A percentile compares a stretch with the other conserved stretches of the same genome.
phyloP scores from a whole-genome alignment of 2,888 invertebrate species.

The Drosophila prostipennis region DNA sequence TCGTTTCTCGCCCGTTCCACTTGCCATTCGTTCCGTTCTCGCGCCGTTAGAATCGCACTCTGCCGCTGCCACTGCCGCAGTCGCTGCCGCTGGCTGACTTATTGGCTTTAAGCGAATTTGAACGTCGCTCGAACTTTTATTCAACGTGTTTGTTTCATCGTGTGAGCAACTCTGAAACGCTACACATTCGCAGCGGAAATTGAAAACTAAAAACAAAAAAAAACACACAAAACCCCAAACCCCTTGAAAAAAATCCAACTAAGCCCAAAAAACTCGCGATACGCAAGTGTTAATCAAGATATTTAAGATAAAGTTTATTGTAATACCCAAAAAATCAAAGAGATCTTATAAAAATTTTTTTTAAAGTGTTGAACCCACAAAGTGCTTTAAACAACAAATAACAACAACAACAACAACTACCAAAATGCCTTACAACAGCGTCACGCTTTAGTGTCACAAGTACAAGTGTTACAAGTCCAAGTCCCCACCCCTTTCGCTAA shows the following conservation, averaged over 20 bases:
- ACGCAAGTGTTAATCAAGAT: conserved; percentile 6
- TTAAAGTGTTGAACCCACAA: conserved; percentile 46
- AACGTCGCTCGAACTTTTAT: conserved; percentile 77
- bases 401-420: conserved; percentile 56
- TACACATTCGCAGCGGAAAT: conserved; percentile 29
- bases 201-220: conserved; percentile 27
- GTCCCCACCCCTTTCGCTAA: conserved; percentile 19
- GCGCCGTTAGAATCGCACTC: conserved; percentile 35
- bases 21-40: conserved; percentile 30
- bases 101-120: conserved; percentile 78
- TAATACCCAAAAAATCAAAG: conserved; percentile 25
- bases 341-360: conserved; percentile 53
- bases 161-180: conserved; percentile 74
- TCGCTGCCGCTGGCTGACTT: conserved; percentile 61
- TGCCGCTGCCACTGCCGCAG: conserved; percentile 32
- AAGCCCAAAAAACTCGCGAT: conserved; percentile 5
- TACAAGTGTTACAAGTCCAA: conserved; percentile 57
- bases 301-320: neutral
- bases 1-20: conserved; percentile 5
- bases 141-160: conserved; percentile 78
- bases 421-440: conserved; percentile 72
- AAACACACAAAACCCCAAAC: conserved; percentile 23
- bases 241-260: neutral
- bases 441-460: conserved; percentile 74
- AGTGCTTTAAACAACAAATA: conserved; percentile 63